Evolutionary conservation across 1,140 invertebrate genomes (phyloP).

Genomic region (Lutraria rhynchaena): DNA sequence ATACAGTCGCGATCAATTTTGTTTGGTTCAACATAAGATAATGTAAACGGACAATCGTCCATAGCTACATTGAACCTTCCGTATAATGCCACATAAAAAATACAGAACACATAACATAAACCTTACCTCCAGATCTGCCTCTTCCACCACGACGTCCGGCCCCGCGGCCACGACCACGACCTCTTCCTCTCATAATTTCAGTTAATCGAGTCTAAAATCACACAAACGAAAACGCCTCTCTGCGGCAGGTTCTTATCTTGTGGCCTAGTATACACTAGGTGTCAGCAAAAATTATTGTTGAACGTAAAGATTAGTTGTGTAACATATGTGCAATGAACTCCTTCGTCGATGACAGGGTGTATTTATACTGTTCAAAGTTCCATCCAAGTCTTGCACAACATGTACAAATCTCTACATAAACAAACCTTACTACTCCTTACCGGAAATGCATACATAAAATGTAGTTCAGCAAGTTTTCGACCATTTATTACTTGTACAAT

Average conservation of each 20-base stretch:
- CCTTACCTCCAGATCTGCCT: conserved; percentile 20
- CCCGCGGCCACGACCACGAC: conserved; percentile 32
- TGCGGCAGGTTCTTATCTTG: neutral
- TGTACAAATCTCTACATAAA: conserved; percentile 5
- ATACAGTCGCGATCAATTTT: neutral
- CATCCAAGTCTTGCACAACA: conserved; percentile 7
- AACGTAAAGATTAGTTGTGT: neutral
- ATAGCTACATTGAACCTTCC: neutral
- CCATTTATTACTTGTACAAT: neutral
- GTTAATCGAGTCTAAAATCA: neutral
- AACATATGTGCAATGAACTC: neutral
- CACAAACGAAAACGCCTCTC: too few species aligned
- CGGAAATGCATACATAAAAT: conserved; percentile 13
- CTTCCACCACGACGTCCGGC: conserved; percentile 57
- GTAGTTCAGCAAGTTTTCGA: neutral
- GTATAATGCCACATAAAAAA: too few species aligned
- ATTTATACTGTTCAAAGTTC: neutral
- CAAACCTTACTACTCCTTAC: neutral
- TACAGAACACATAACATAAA: too few species aligned
- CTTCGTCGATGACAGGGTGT: neutral
- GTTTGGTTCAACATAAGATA: neutral
- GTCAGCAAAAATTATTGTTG: neutral
- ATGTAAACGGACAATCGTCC: neutral
- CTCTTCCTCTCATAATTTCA: conserved; percentile 6
- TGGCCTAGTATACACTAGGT: conserved; percentile 32